These are phyloP conservation scores for Alsophila aescularia DNA, from an alignment of 2,888 invertebrate species.

Conservation along the genomic window DNA sequence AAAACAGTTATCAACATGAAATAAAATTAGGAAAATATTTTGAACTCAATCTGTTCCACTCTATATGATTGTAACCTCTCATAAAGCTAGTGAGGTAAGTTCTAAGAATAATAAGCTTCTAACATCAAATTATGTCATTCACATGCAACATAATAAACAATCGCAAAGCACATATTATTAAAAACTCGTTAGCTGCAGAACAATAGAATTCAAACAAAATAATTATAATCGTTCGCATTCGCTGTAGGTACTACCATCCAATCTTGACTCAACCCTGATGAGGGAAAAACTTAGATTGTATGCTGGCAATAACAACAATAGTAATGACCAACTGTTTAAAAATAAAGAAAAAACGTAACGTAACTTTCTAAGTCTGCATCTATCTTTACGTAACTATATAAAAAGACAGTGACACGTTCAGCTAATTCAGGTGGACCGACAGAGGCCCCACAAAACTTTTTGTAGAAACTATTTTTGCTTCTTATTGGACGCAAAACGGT, in stretches of 20 bases:
- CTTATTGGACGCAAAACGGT: neutral
- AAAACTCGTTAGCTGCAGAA: slow-evolving; percentile 29
- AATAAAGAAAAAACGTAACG: slow-evolving; percentile 35
- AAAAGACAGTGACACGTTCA: slow-evolving; percentile 32
- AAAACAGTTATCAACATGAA: no score
- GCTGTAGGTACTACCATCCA: slow-evolving; percentile 17
- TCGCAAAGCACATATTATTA: slow-evolving; percentile 31
- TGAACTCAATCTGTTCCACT: no score
- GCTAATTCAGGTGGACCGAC: slow-evolving; percentile 12
- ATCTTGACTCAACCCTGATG: slow-evolving; percentile 5
- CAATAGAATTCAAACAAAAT: slow-evolving; percentile 25
- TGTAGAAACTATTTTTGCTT: slow-evolving; percentile 2
- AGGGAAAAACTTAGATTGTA: slow-evolving; percentile 22
- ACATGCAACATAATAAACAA: slow-evolving; percentile 6
- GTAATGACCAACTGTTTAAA: slow-evolving; percentile 35
- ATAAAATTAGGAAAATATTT: no score
- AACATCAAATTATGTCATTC: neutral
- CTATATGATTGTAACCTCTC: no score
- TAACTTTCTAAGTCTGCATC: slow-evolving; percentile 41
- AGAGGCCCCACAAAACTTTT: slow-evolving; percentile 17
- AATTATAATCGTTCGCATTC: slow-evolving; percentile 28
- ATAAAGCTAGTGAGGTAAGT: no score
- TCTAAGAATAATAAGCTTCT: no score
- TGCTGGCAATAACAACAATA: slow-evolving; percentile 31
- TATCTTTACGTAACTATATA: slow-evolving; percentile 35